Conservation (phyloP, 2,113 vertebrate genomes). For the Sprattus sprattus region DNA sequence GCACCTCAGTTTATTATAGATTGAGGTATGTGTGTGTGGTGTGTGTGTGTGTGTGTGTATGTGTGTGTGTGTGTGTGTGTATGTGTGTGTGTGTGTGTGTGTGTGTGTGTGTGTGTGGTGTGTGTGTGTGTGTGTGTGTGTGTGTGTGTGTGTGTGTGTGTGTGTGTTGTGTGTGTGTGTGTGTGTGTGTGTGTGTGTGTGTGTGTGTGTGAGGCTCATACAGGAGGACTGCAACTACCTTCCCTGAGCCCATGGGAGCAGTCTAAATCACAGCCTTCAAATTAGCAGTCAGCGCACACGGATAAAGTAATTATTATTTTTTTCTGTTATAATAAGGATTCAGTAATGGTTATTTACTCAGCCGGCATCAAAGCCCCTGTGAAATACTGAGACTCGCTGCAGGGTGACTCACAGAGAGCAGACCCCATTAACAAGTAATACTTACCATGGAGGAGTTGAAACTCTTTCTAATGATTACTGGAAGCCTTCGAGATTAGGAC, state of each 20-base stretch:
- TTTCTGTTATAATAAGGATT: background rate
- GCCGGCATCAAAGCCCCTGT: constrained; percentile 4
- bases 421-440: constrained; percentile 9
- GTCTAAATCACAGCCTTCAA: background rate
- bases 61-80: too few relatives aligned
- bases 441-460: background rate
- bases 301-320: background rate
- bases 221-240: background rate
- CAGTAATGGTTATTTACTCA: constrained; percentile 4
- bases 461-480: background rate
- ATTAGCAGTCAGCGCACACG: background rate
- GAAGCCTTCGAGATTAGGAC: background rate
- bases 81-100: too few relatives aligned
- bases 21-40: too few relatives aligned
- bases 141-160: too few relatives aligned
- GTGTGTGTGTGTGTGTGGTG: too few relatives aligned
- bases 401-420: background rate
- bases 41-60: too few relatives aligned
- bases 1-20: background rate
- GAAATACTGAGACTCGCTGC: background rate
- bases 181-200: too few relatives aligned
- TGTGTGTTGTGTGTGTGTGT: too few relatives aligned
- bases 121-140: too few relatives aligned
- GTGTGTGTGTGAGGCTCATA: too few relatives aligned
- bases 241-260: background rate